Evolutionary conservation across 2,797 vertebrate genomes (phyloP).

Genomic region (Psittacula derbiana): DNA sequence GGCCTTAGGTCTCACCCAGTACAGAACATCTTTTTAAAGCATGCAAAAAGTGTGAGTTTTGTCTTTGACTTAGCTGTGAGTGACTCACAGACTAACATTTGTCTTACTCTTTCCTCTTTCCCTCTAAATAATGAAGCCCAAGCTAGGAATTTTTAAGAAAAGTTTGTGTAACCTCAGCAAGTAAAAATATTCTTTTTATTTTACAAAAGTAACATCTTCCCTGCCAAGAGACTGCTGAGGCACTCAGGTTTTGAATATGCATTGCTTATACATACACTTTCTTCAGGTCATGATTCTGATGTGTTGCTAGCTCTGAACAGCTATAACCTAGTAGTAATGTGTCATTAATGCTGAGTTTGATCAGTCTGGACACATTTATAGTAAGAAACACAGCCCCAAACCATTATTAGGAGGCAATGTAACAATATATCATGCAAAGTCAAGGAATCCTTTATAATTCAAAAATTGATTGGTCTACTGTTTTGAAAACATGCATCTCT

Average conservation of each 20-base stretch:
- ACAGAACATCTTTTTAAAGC: not conserved
- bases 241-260: not conserved
- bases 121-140: not conserved
- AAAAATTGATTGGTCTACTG: not conserved
- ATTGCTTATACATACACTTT: not conserved
- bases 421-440: not conserved
- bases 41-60: not conserved
- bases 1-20: fast-evolving
- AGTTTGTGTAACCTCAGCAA: not conserved
- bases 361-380: not conserved
- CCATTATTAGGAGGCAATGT: not conserved
- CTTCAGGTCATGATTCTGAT: not conserved
- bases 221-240: not conserved
- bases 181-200: not conserved
- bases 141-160: not conserved
- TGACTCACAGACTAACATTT: not conserved
- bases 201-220: not conserved
- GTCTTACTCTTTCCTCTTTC: not conserved
- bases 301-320: not conserved
- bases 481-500: not conserved
- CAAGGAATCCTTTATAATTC: not conserved
- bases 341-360: not conserved
- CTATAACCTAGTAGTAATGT: not conserved
- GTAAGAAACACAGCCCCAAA: not conserved
- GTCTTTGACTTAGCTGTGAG: not conserved